Evolutionary conservation across 2,888 invertebrate genomes (phyloP).

Genomic region (Pandemis corylana): DNA sequence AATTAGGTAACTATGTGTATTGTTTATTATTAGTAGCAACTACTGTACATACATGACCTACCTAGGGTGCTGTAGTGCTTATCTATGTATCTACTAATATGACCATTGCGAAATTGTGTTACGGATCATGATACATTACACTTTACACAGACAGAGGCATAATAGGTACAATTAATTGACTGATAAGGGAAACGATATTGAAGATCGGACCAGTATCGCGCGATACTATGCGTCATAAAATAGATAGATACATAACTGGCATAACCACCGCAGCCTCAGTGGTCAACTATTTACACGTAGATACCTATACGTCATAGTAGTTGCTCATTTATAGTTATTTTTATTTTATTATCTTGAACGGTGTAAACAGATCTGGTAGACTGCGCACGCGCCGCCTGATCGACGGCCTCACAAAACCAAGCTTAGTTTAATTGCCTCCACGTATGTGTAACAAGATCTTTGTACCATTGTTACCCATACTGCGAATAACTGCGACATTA

Average conservation of each 20-base stretch:
- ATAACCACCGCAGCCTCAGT: constrained; percentile 5
- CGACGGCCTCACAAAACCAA: background rate
- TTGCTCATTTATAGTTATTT: constrained; percentile 11
- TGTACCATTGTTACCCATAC: background rate
- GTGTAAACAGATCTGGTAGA: constrained; percentile 5
- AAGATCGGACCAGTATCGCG: constrained; percentile 51
- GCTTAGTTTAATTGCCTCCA: constrained; percentile 7
- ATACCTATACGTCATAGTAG: background rate
- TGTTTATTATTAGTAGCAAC: no score
- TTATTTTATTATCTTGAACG: background rate
- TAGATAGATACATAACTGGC: constrained; percentile 28
- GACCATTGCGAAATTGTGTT: constrained; percentile 30
- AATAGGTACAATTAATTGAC: constrained; percentile 40
- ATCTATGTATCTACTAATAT: constrained; percentile 5
- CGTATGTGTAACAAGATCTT: constrained; percentile 3
- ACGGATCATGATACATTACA: constrained; percentile 25
- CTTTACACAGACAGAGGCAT: constrained; percentile 21
- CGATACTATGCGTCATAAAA: constrained; percentile 43
- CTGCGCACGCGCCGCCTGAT: constrained; percentile 12
- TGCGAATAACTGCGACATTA: background rate
- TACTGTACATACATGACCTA: no score
- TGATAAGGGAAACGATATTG: constrained; percentile 48
- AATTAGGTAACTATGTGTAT: no score
- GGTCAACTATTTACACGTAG: background rate
- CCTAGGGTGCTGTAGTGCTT: background rate